Conservation (phyloP, 2,797 vertebrate genomes). For the Zalophus californianus region DNA sequence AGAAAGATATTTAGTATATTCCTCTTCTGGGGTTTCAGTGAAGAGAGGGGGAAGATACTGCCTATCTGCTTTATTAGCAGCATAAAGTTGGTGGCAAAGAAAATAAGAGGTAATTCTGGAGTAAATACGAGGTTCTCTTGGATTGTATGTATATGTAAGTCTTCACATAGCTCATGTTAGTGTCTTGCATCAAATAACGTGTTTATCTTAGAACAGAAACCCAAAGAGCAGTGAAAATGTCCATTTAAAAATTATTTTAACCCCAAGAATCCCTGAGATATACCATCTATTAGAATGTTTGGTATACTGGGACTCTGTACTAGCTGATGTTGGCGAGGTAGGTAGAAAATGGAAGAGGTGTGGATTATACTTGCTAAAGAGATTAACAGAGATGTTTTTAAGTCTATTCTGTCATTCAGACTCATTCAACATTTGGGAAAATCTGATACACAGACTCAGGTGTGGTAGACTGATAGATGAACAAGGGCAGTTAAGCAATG, state of each 20-base stretch:
- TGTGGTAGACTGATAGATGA: not conserved
- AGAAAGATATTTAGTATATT: not conserved
- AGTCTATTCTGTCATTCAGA: not conserved
- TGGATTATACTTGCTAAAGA: not conserved
- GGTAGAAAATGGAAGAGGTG: not conserved
- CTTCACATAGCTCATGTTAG: not conserved
- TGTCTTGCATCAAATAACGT: not conserved
- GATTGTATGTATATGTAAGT: not conserved
- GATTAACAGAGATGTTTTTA: not conserved
- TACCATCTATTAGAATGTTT: not conserved
- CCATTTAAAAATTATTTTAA: not conserved
- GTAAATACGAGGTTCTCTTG: not conserved
- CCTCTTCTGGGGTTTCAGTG: not conserved
- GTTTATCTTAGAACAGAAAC: constrained; percentile 5
- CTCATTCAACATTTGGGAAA: not conserved
- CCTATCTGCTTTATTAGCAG: not conserved
- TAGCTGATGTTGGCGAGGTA: not conserved
- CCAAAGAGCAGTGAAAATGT: not conserved
- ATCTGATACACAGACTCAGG: not conserved
- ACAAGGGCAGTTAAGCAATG: not conserved
- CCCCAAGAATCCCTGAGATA: not conserved
- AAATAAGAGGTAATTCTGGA: not conserved
- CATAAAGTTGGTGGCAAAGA: not conserved
- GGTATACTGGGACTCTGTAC: not conserved
- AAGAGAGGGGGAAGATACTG: not conserved